A percentile compares a stretch with the other conserved stretches of the same genome.
These are phyloP conservation scores for Platygyra sinensis DNA, from an alignment of 64 coral and sea anemone genomes.

Conservation along the genomic window DNA sequence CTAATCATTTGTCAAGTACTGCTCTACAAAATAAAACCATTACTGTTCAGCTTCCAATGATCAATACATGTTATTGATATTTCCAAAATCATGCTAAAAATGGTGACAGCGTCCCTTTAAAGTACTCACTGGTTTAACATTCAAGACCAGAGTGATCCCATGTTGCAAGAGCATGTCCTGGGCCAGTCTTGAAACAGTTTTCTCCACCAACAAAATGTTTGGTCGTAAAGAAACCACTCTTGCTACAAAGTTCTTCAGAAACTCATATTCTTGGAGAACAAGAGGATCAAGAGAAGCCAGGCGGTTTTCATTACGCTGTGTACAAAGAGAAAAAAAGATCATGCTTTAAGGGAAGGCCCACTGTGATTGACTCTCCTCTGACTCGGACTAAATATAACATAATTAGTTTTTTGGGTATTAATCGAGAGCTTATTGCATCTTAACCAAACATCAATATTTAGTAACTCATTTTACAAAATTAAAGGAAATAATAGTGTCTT, in stretches of 20 bases:
- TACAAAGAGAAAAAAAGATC: neutral
- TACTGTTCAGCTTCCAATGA: too few relatives aligned
- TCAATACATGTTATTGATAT: too few relatives aligned
- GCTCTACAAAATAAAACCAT: too few relatives aligned
- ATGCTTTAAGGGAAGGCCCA: neutral
- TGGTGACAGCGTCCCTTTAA: neutral
- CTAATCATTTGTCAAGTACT: too few relatives aligned
- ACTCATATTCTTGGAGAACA: constrained; percentile 84
- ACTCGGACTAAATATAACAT: too few relatives aligned
- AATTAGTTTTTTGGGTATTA: too few relatives aligned
- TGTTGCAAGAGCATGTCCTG: constrained; percentile 90
- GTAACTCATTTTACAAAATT: too few relatives aligned
- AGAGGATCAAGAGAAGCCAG: constrained; percentile 91
- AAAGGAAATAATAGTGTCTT: too few relatives aligned
- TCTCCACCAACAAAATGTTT: constrained; percentile 89
- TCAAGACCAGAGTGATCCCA: constrained; percentile 88
- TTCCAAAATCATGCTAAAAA: too few relatives aligned
- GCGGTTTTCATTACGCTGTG: constrained; percentile 89
- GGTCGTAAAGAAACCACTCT: constrained; percentile 79
- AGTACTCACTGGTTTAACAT: constrained; percentile 88
- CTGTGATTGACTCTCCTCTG: too few relatives aligned
- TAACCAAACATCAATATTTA: too few relatives aligned
- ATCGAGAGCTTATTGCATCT: too few relatives aligned
- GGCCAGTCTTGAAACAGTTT: constrained; percentile 89
- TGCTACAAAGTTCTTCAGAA: constrained; percentile 93